phyloP scores from a whole-genome alignment of 2,113 vertebrate species.

The Caretta caretta region DNA sequence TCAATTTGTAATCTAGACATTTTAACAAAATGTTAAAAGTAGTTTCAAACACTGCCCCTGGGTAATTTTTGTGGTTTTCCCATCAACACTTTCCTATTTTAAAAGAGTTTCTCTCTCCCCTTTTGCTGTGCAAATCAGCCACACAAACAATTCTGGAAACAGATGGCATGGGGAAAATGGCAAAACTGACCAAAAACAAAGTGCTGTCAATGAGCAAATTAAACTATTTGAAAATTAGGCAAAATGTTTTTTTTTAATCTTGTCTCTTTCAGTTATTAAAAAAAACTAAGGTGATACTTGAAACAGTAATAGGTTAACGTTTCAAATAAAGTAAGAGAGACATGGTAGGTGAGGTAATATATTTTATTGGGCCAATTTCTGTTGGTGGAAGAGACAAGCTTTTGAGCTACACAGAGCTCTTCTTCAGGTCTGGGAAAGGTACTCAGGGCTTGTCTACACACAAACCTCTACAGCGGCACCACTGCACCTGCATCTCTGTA shows the following conservation, averaged over 20 bases:
- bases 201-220: slow-evolving; percentile 38
- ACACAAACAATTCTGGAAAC: no score
- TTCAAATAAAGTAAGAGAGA: neutral
- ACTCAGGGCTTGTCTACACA: neutral
- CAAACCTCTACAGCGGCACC: no score
- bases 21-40: slow-evolving; percentile 1
- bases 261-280: no score
- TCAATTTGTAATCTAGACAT: neutral
- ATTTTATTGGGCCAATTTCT: neutral
- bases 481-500: no score
- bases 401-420: neutral
- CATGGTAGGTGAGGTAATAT: neutral
- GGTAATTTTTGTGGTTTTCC: neutral
- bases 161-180: neutral
- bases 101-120: neutral
- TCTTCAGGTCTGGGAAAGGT: neutral
- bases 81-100: neutral
- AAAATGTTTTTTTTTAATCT: no score
- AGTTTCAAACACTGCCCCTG: neutral
- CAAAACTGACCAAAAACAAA: slow-evolving; percentile 23
- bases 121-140: no score
- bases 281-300: no score
- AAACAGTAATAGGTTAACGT: no score
- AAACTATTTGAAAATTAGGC: neutral
- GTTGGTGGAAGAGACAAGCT: neutral